A percentile compares a stretch with the other conserved stretches of the same genome.
Evolutionary conservation across 37 sponge, comb jelly and placozoan genomes (phyloP).

Genomic region (Amphimedon queenslandica): DNA sequence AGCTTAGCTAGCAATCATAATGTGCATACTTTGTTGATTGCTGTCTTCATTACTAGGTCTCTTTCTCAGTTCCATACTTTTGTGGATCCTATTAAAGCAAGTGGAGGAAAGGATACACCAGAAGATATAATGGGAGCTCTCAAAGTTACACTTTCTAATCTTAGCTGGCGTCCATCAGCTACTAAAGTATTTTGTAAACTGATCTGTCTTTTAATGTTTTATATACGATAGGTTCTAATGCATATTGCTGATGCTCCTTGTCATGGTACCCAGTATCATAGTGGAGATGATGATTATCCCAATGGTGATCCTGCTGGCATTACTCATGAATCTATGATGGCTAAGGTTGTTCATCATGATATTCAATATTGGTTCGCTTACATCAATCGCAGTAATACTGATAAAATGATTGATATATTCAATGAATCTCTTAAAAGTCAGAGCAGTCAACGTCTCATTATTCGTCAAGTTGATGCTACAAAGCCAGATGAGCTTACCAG

Average conservation of each 20-base stretch:
- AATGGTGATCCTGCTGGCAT: slow-evolving; percentile 31
- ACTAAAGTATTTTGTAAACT: slow-evolving; percentile 23
- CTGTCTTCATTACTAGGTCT: not conserved
- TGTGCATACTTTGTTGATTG: not conserved
- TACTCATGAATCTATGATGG: slow-evolving; percentile 32
- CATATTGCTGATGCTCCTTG: slow-evolving; percentile 47
- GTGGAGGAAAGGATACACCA: slow-evolving; percentile 14
- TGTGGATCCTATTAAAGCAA: slow-evolving; percentile 14
- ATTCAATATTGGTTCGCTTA: slow-evolving; percentile 34
- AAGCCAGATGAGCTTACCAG: slow-evolving; percentile 33
- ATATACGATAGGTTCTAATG: slow-evolving; percentile 22
- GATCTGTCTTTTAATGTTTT: not conserved
- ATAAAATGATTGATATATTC: slow-evolving; percentile 31
- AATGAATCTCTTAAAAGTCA: slow-evolving; percentile 10
- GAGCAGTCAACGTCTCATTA: slow-evolving; percentile 10
- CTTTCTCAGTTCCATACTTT: slow-evolving; percentile 7
- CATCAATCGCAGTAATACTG: slow-evolving; percentile 8
- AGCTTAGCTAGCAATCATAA: not conserved
- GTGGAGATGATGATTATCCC: slow-evolving; percentile 4
- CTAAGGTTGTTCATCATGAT: slow-evolving; percentile 21
- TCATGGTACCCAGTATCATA: slow-evolving; percentile 40
- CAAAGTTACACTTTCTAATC: slow-evolving; percentile 10
- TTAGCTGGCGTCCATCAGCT: slow-evolving; percentile 14
- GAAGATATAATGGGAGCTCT: slow-evolving; percentile 44
- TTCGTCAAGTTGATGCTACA: slow-evolving; percentile 68